Conservation (phyloP, 2,797 vertebrate species). For the Eulemur coronatus region DNA sequence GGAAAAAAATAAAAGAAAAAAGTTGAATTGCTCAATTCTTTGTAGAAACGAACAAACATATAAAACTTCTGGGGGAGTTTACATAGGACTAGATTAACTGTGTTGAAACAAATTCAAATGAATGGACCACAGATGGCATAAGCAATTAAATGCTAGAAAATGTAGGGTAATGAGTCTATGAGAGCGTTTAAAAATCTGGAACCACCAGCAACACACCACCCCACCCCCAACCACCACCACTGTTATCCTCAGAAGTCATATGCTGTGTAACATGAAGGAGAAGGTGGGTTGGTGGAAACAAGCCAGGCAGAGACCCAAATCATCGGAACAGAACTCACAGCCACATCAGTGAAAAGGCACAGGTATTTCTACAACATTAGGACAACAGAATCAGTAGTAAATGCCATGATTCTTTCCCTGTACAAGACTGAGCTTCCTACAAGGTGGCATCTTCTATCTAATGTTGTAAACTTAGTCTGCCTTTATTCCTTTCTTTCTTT, state of each 20-base stretch:
- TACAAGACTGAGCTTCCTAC: constrained; percentile 49
- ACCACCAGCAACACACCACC: not conserved
- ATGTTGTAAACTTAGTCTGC: constrained; percentile 11
- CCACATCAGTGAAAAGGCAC: not conserved
- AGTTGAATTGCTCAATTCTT: constrained; percentile 48
- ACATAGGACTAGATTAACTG: not conserved
- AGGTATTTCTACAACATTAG: not conserved
- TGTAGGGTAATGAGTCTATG: constrained; percentile 31
- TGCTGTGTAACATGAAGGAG: not conserved
- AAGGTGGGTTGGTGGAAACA: constrained; percentile 17
- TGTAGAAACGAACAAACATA: constrained; percentile 34
- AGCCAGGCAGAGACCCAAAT: constrained; percentile 40
- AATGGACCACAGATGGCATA: constrained; percentile 62
- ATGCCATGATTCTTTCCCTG: constrained; percentile 4
- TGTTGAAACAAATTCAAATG: constrained; percentile 37
- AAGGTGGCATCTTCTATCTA: not conserved
- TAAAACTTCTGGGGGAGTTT: not conserved
- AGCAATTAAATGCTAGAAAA: constrained; percentile 45
- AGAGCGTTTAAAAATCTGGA: not conserved
- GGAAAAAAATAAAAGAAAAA: constrained; percentile 44
- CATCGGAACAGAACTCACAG: not conserved
- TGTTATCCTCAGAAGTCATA: constrained; percentile 5
- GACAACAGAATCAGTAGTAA: not conserved
- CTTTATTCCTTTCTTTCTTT: not conserved
- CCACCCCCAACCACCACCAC: not conserved